Evolutionary conservation across 2,113 vertebrate genomes (phyloP), one percentile per base, ranked within the genome.

Genomic region (Odobenus rosmarus): DNA sequence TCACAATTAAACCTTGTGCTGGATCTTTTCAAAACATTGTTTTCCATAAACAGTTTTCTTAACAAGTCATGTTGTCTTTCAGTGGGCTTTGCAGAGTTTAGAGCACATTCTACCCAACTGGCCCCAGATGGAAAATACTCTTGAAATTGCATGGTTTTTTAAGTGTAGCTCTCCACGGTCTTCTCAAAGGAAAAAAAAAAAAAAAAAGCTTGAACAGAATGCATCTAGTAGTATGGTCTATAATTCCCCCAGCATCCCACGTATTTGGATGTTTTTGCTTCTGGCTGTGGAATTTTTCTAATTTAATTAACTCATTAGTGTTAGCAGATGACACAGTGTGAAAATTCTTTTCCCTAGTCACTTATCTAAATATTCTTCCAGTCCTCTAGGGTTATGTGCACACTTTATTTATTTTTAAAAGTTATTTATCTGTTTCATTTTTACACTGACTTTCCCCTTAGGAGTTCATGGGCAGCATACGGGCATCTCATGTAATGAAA

Each of bases 291-390:
- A 98, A 98, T 98, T 98, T 99, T 98, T 98, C 97, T 98, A 96
- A 98, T 98, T 98, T 98, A 98, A 98, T 98, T 99, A 98, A 98
- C 97, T 98, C 98, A 98, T 98, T 99, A 98, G 98, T 69, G 94
- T 97, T 98, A 90, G 98, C 98, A 98, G 98, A 98, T 98, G 98
- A 98, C 96, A 98, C 79, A 95, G 92, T 94, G 51, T 94, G 90
- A 89, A 95, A 96, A 97, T 97, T 97, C 97, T 98, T 93, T 81
- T 97, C 96, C 98, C 95, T 55, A 77, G 49, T 96, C 96, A 91
- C 93, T 95, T 98, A 95, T 97, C 94, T 97, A 97, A 98, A 96
- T 98, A 97, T 93, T 98, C 97, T 72, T 97, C 89, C 81, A 97
- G 91, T 98, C 96, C 98, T 95, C 93, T 97, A 97, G 96, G 95